Conservation (phyloP, 2,888 invertebrate genomes). For the Spodoptera littoralis region DNA sequence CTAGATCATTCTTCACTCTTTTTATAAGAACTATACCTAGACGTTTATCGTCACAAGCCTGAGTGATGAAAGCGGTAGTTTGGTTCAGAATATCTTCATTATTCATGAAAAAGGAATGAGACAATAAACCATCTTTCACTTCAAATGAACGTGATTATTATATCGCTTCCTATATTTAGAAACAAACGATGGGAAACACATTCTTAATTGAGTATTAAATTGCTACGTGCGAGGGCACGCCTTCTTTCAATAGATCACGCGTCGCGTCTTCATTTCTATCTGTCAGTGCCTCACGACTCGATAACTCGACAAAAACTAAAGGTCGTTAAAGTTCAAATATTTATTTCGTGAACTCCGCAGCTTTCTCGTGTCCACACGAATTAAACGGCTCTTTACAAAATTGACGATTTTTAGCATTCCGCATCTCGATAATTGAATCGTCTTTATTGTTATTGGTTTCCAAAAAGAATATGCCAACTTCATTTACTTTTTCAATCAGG, state of each 20-base stretch:
- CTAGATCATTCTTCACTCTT: background rate
- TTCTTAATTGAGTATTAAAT: too few species aligned
- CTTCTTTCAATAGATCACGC: slow-evolving; percentile 29
- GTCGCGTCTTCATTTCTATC: slow-evolving; percentile 33
- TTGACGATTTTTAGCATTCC: slow-evolving; percentile 35
- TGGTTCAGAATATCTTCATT: too few species aligned
- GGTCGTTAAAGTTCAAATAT: slow-evolving; percentile 77
- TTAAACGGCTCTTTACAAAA: slow-evolving; percentile 28
- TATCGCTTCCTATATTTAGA: too few species aligned
- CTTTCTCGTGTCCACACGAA: slow-evolving; percentile 70
- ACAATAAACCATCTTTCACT: too few species aligned
- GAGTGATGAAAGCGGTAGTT: too few species aligned
- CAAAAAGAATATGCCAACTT: too few species aligned
- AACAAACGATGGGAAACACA: too few species aligned
- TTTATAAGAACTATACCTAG: background rate
- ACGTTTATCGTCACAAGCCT: background rate
- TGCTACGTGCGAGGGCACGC: slow-evolving; percentile 1
- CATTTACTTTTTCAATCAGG: too few species aligned
- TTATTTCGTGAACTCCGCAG: slow-evolving; percentile 63
- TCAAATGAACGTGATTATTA: too few species aligned
- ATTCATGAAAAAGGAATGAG: too few species aligned
- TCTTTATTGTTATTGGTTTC: too few species aligned
- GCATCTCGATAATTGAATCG: background rate
- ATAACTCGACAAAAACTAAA: slow-evolving; percentile 65
- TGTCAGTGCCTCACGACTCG: slow-evolving; percentile 24